Evolutionary conservation across 2,797 vertebrate species (phyloP), one percentile per base, ranked within the genome.

Genomic region (Euthynnus affinis): DNA sequence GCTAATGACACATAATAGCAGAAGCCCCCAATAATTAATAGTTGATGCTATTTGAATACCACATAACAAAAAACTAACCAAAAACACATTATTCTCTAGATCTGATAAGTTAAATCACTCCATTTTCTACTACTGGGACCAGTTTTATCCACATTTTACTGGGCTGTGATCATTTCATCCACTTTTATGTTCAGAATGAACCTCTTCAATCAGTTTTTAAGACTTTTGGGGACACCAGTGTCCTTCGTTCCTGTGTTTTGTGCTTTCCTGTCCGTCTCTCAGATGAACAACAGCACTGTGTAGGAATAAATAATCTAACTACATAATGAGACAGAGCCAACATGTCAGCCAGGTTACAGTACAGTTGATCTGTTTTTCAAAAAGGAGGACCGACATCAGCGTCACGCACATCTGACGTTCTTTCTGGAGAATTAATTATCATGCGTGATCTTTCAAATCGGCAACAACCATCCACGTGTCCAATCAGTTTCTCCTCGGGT

Each of bases 391-490:
- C 9, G 12, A 62, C 74, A 27, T 63, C 29, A 25, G 17, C 44
- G 37, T 51, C 65, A 1, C 0, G 14, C 61, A 29, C 44, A 27
- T 64, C 57, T 52, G 73, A 71, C 3, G 3, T 17, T 66, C 42
- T 57, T 27, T 55, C 27, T 32, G 57, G 40, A 61, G 66, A 67
- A 78, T 44, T 8, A 15, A 48, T 56, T 62, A 25, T 48, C 37
- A 59, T 10, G 34, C 62, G 57, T 56, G 6, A 66, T 78, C 65
- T 68, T 61, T 78, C 29, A 51, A 61, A 55, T 32, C 20, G 25
- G 42, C 37, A 55, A 52, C 63, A 67, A 53, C 17, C 48, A 32
- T 62, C 65, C 9, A 7, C 53, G 63, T 58, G 63, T 71, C 37
- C 15, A n/a, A 42, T 56, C n/a, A 2, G 25, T 71, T 66, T 71